These are phyloP conservation scores for Syritta pipiens DNA, from an alignment of 2,888 invertebrate genomes.

Conservation along the genomic window DNA sequence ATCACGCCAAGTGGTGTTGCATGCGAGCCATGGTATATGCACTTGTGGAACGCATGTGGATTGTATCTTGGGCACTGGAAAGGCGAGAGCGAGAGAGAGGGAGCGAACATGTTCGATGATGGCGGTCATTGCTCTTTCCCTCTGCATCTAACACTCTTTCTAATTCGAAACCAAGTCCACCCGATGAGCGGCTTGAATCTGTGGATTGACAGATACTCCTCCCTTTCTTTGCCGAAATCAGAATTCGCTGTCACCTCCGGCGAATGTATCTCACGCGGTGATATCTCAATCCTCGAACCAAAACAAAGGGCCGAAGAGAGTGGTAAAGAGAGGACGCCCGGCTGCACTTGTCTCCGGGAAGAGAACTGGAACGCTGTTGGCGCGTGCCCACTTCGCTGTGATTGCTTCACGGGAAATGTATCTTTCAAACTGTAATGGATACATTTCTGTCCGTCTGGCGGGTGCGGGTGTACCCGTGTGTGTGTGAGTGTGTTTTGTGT, in stretches of 20 bases:
- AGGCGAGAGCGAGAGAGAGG: background rate
- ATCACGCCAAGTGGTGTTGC: slow-evolving; percentile 7
- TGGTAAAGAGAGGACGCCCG: background rate
- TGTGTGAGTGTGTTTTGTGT: too few species aligned
- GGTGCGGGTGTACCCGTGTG: slow-evolving; percentile 4
- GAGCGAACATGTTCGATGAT: background rate
- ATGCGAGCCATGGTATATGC: background rate
- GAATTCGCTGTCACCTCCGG: too few species aligned
- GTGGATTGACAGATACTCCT: too few species aligned
- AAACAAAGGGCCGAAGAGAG: slow-evolving; percentile 24
- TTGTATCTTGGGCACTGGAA: background rate
- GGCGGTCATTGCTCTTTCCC: background rate
- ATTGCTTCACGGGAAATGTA: slow-evolving; percentile 52
- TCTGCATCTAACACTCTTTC: slow-evolving; percentile 16
- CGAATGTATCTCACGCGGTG: background rate
- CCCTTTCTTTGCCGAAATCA: too few species aligned
- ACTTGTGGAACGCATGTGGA: slow-evolving; percentile 38
- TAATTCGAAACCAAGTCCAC: background rate
- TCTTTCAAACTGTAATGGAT: slow-evolving; percentile 56
- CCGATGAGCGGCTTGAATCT: too few species aligned
- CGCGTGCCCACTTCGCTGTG: slow-evolving; percentile 54
- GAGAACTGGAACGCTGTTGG: slow-evolving; percentile 49
- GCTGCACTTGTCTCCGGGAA: too few species aligned
- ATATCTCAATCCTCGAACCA: slow-evolving; percentile 18
- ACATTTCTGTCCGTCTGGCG: slow-evolving; percentile 35